These are phyloP conservation scores for Netelia fuscicornis DNA, from an alignment of 2,888 invertebrate species.

Conservation along the genomic window DNA sequence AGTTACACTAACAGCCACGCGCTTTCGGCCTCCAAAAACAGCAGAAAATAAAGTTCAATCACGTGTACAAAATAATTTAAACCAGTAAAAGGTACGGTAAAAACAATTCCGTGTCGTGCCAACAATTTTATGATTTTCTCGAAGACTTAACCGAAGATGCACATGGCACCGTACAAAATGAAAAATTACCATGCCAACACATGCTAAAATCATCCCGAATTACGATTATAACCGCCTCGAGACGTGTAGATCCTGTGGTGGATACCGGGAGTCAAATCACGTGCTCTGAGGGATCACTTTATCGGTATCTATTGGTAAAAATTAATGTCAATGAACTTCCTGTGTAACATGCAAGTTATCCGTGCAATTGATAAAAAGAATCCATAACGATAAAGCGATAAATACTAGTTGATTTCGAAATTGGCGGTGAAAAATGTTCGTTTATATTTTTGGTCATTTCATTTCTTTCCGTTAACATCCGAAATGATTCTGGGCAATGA, in stretches of 20 bases:
- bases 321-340: constrained; percentile 26
- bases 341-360: constrained; percentile 11
- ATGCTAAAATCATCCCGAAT: no score
- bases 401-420: not conserved
- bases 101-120: constrained; percentile 8
- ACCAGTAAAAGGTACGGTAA: no score
- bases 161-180: not conserved
- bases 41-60: no score
- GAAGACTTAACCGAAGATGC: not conserved
- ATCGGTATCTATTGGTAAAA: not conserved
- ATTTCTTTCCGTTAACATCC: not conserved
- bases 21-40: no score
- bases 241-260: constrained; percentile 2
- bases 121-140: constrained; percentile 3
- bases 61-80: no score
- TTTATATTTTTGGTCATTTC: constrained; percentile 12
- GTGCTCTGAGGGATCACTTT: constrained; percentile 11
- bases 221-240: no score
- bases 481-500: constrained; percentile 35
- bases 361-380: constrained; percentile 7
- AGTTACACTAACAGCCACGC: no score
- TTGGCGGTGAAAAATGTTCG: not conserved
- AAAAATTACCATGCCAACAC: not conserved
- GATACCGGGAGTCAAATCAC: constrained; percentile 57
- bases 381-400: not conserved